Conservation (phyloP, 2,113 vertebrate genomes). For the Bufo gargarizans region DNA sequence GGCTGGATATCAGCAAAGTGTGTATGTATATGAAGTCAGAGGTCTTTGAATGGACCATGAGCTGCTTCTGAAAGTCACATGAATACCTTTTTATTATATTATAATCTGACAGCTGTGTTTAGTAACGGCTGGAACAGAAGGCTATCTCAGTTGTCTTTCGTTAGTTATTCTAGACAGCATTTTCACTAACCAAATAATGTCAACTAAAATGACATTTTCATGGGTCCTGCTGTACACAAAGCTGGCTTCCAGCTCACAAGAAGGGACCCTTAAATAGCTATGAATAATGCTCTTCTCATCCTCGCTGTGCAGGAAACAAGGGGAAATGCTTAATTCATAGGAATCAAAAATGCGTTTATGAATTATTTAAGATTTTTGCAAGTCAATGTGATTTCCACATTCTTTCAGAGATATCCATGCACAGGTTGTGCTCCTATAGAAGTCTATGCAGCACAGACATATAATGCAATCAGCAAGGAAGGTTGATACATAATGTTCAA, state of each 20-base stretch:
- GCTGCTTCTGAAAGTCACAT: background rate
- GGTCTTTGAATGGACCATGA: background rate
- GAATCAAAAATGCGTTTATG: constrained; percentile 38
- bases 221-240: background rate
- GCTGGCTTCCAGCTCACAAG: background rate
- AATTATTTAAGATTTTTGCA: constrained; percentile 39
- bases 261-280: background rate
- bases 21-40: background rate
- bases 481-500: background rate
- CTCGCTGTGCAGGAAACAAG: constrained; percentile 18
- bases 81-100: background rate
- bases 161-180: background rate
- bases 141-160: background rate
- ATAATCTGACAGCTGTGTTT: background rate
- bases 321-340: constrained; percentile 35
- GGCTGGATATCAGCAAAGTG: background rate
- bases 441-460: background rate
- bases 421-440: background rate
- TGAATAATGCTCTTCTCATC: constrained; percentile 27
- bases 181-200: constrained; percentile 8
- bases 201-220: constrained; percentile 2
- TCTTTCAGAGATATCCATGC: background rate
- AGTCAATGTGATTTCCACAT: constrained; percentile 42
- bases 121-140: background rate
- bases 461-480: constrained; percentile 24